Evolutionary conservation across 2,113 vertebrate species (phyloP).

Genomic region (Calidris pugnax): DNA sequence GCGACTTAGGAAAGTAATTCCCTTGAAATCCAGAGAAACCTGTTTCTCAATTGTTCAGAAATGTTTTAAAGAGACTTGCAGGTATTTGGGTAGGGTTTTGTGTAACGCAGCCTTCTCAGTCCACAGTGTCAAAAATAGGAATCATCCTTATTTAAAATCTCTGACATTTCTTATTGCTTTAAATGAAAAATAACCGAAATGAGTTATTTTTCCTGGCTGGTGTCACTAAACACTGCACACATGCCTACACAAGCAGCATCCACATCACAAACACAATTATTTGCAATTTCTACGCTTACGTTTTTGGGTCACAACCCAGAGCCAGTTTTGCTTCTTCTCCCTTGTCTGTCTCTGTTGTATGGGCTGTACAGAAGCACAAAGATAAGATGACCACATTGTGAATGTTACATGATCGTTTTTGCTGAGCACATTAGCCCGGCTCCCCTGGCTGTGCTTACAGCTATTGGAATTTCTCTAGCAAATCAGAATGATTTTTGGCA

Average conservation of each 20-base stretch:
- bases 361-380: neutral
- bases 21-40: neutral
- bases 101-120: neutral
- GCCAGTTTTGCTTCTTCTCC: neutral
- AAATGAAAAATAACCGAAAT: neutral
- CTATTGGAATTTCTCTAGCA: neutral
- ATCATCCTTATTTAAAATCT: neutral
- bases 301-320: neutral
- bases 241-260: neutral
- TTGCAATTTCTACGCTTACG: neutral
- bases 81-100: neutral
- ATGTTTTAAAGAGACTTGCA: neutral
- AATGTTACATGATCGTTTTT: neutral
- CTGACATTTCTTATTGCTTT: neutral
- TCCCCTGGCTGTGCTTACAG: slow-evolving; percentile 21
- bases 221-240: neutral
- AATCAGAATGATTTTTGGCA: slow-evolving; percentile 26
- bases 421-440: neutral
- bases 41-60: neutral
- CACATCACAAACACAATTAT: neutral
- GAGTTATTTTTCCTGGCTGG: neutral
- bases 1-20: neutral
- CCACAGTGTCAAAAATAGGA: neutral
- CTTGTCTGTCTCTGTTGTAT: neutral
- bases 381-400: neutral